phyloP scores from a whole-genome alignment of 2,113 vertebrate genomes.

The Macrotus californicus region DNA sequence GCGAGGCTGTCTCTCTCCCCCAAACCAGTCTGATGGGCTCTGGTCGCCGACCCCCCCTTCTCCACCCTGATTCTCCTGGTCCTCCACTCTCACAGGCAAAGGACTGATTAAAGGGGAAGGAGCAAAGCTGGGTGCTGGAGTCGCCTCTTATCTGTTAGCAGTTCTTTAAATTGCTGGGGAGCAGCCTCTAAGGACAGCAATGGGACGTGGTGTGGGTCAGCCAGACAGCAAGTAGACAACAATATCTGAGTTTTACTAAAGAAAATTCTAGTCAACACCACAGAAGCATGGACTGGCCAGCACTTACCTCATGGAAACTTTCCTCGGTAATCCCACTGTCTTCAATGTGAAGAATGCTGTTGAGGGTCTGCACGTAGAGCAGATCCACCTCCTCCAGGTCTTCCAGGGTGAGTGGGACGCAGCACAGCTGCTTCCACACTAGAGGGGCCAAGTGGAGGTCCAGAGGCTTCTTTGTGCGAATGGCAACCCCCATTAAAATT shows the following conservation, averaged over 20 bases:
- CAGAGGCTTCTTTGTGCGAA: slow-evolving; percentile 89
- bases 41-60: not conserved
- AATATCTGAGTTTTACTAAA: not conserved
- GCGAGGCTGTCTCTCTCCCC: not conserved
- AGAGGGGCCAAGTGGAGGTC: slow-evolving; percentile 88
- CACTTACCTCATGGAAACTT: slow-evolving; percentile 87
- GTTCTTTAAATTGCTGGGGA: not conserved
- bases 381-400: slow-evolving; percentile 90
- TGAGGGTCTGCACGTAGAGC: slow-evolving; percentile 89
- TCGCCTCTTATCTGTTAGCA: not conserved
- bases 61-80: not conserved
- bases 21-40: not conserved
- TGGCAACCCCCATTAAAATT: slow-evolving; percentile 90
- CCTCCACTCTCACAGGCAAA: not conserved
- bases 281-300: not conserved
- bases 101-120: not conserved
- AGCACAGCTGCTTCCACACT: slow-evolving; percentile 91
- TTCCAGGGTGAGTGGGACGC: slow-evolving; percentile 86
- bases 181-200: not conserved
- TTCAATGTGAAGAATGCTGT: slow-evolving; percentile 94
- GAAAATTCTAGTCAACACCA: not conserved
- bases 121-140: not conserved
- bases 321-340: slow-evolving; percentile 90
- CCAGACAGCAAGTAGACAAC: not conserved
- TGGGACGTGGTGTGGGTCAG: not conserved